phyloP scores from a whole-genome alignment of 1,140 invertebrate genomes.

The Bradynema listronoti region DNA sequence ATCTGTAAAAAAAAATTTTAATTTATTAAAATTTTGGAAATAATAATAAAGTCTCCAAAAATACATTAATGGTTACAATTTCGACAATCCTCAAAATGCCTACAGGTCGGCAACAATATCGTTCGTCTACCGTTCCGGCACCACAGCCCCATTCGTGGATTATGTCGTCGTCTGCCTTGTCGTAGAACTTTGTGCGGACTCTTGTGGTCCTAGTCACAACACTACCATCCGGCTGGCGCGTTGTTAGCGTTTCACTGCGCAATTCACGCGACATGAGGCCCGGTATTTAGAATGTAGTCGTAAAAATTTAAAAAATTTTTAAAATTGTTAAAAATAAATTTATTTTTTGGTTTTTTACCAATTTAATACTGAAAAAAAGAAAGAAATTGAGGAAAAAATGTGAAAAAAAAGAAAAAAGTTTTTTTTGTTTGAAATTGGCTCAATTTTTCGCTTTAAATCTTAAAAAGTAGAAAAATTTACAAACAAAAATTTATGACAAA shows the following conservation, averaged over 20 bases:
- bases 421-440: too few species aligned
- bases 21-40: too few species aligned
- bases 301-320: slow-evolving; percentile 3
- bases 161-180: too few species aligned
- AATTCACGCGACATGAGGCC: background rate
- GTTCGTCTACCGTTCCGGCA: slow-evolving; percentile 18
- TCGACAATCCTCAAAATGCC: slow-evolving; percentile 50
- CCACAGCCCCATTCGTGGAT: slow-evolving; percentile 25
- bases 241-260: slow-evolving; percentile 10
- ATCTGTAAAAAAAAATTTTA: slow-evolving; percentile 42
- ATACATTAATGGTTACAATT: slow-evolving; percentile 42
- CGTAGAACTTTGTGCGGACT: slow-evolving; percentile 11
- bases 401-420: too few species aligned
- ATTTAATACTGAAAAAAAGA: too few species aligned
- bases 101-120: slow-evolving; percentile 46
- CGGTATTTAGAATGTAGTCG: background rate
- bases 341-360: too few species aligned
- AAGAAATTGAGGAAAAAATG: too few species aligned
- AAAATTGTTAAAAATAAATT: too few species aligned
- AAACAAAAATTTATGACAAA: too few species aligned
- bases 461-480: too few species aligned
- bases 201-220: slow-evolving; percentile 27
- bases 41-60: too few species aligned
- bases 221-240: slow-evolving; percentile 23
- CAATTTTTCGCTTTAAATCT: too few species aligned